Conservation (phyloP, 2,888 invertebrate species). For the Petrolisthes cinctipes region DNA sequence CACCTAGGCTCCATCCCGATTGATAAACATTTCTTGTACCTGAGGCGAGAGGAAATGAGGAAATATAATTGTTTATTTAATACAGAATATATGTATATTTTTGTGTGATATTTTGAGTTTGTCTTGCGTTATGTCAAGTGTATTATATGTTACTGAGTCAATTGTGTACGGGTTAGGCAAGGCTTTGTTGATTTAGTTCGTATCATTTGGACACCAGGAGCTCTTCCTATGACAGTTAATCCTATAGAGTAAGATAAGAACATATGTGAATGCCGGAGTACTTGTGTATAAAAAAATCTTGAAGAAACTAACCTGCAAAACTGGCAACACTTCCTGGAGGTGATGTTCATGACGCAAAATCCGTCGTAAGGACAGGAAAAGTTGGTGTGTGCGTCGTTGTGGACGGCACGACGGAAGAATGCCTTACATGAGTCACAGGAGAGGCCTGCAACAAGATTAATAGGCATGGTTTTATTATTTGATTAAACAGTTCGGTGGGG, state of each 20-base stretch:
- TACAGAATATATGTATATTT: no score
- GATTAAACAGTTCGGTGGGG: not conserved
- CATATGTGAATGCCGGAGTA: not conserved
- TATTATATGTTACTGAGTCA: no score
- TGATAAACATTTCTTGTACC: constrained; percentile 67
- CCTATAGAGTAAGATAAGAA: not conserved
- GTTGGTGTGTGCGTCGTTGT: constrained; percentile 68
- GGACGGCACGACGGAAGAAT: constrained; percentile 70
- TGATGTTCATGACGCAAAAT: constrained; percentile 68
- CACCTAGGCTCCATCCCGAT: constrained; percentile 70
- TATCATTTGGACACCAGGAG: no score
- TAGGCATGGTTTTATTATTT: no score
- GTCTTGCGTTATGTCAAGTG: no score
- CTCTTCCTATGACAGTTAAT: not conserved
- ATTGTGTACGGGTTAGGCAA: no score
- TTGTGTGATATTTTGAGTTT: no score
- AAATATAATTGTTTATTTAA: no score
- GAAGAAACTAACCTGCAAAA: constrained; percentile 68
- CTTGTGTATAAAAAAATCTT: not conserved
- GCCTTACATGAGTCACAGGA: constrained; percentile 70
- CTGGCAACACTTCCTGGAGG: constrained; percentile 69
- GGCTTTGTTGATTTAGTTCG: no score
- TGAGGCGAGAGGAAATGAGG: not conserved
- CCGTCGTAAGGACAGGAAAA: constrained; percentile 69
- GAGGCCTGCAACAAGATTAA: constrained; percentile 65